Evolutionary conservation across 2,888 invertebrate genomes (phyloP).

Genomic region (Drosophila antonietae): DNA sequence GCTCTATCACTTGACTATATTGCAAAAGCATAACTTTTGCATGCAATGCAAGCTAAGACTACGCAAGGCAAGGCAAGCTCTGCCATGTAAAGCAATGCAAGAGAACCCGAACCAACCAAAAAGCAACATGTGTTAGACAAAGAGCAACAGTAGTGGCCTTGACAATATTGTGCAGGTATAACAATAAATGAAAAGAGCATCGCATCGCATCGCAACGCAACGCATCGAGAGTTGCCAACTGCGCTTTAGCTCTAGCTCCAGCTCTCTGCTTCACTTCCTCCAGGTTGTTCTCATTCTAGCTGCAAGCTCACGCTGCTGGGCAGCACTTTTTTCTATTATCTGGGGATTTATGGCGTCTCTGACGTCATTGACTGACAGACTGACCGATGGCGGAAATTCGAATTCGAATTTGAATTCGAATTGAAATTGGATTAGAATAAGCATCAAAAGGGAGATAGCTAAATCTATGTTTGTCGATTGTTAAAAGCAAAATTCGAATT

Average conservation of each 20-base stretch:
- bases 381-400: background rate
- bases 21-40: background rate
- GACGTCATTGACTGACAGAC: slow-evolving; percentile 25
- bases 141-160: slow-evolving; percentile 38
- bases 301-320: slow-evolving; percentile 6
- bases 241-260: background rate
- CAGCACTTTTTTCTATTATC: slow-evolving; percentile 14
- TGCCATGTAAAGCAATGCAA: background rate
- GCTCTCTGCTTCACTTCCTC: background rate
- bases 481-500: background rate
- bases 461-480: slow-evolving; percentile 3
- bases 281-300: background rate
- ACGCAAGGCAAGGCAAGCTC: background rate
- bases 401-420: background rate
- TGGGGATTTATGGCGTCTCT: slow-evolving; percentile 13
- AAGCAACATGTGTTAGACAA: slow-evolving; percentile 10
- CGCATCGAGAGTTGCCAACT: background rate
- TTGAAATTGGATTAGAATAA: background rate
- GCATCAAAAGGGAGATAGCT: slow-evolving; percentile 22
- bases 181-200: background rate
- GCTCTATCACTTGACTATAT: background rate
- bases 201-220: background rate
- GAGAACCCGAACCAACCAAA: background rate
- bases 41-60: background rate
- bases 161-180: slow-evolving; percentile 19